A percentile compares a stretch with the other conserved stretches of the same genome.
Evolutionary conservation across 1,140 invertebrate species (phyloP).

Genomic region (Plodia interpunctella): DNA sequence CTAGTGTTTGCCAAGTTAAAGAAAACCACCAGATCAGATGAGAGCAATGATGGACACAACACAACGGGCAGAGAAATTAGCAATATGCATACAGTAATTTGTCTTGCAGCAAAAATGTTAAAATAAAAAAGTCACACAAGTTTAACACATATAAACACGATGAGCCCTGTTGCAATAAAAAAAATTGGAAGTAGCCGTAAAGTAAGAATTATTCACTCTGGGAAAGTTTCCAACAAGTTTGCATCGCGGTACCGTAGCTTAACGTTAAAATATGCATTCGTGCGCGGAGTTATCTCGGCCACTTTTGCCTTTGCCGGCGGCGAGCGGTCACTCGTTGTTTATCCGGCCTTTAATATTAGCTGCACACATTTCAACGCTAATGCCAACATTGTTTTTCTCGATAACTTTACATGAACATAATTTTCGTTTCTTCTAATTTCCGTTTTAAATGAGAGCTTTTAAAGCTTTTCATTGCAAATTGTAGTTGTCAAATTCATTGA

Average conservation of each 20-base stretch:
- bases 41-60: no score
- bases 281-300: constrained; percentile 59
- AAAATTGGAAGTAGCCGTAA: constrained; percentile 40
- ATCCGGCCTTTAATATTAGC: constrained; percentile 54
- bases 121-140: no score
- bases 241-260: constrained; percentile 56
- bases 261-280: constrained; percentile 73
- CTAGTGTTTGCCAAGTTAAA: no score
- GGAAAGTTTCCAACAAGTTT: constrained; percentile 65
- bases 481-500: no score
- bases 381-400: background rate
- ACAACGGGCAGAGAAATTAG: no score
- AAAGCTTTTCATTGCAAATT: no score
- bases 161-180: no score
- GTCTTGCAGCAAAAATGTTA: no score
- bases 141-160: no score
- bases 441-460: background rate
- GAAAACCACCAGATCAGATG: no score
- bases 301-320: constrained; percentile 55
- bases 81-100: no score
- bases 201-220: constrained; percentile 64
- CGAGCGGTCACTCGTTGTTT: constrained; percentile 59
- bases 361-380: constrained; percentile 14
- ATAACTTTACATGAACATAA: background rate
- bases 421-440: background rate